These are phyloP conservation scores for Nomada flava DNA, from an alignment of 2,888 invertebrate species.

Conservation along the genomic window DNA sequence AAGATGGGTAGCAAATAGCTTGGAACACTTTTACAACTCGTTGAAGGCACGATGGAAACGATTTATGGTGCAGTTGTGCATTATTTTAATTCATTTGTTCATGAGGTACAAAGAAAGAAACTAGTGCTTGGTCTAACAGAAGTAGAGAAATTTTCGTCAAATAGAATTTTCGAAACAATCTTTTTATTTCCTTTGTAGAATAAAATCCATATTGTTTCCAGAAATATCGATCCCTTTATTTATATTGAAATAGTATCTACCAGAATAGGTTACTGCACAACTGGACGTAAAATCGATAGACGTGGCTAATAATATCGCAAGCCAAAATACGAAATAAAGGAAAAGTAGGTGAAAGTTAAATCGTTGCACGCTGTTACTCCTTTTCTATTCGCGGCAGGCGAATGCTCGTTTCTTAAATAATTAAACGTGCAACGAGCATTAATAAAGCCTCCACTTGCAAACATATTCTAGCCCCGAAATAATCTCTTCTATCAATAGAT, in stretches of 20 bases:
- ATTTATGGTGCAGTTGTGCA: not conserved
- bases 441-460: not conserved
- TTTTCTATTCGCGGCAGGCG: conserved; percentile 6
- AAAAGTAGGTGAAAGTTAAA: conserved; percentile 51
- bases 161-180: too few relatives aligned
- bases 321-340: conserved; percentile 14
- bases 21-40: not conserved
- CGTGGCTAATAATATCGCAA: not conserved
- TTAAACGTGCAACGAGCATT: conserved; percentile 26
- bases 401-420: conserved; percentile 32
- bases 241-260: too few relatives aligned
- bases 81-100: too few relatives aligned
- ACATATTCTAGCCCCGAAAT: not conserved
- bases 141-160: too few relatives aligned
- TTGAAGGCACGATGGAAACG: not conserved
- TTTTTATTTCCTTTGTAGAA: too few relatives aligned
- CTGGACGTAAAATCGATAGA: too few relatives aligned
- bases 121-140: too few relatives aligned
- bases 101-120: too few relatives aligned
- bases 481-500: not conserved
- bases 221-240: not conserved
- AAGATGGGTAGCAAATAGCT: not conserved
- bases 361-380: not conserved
- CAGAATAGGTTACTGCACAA: too few relatives aligned
- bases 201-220: too few relatives aligned